Conservation (phyloP, 2,888 invertebrate species). For the Polyploca ridens region DNA sequence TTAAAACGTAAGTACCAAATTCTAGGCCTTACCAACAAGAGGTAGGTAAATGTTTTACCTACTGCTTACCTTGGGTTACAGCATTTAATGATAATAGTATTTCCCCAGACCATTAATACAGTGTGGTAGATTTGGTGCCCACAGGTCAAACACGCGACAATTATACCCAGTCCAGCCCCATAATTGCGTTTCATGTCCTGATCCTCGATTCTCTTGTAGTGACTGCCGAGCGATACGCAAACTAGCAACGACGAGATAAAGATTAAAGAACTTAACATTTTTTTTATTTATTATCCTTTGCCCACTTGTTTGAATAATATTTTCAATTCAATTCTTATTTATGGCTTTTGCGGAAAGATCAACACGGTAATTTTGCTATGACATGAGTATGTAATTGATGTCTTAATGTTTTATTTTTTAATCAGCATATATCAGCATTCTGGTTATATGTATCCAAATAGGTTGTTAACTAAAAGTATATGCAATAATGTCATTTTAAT, state of each 20-base stretch:
- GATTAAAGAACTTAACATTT: conserved; percentile 47
- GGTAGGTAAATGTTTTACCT: conserved; percentile 10
- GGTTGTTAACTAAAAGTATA: neutral
- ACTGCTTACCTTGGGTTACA: conserved; percentile 79
- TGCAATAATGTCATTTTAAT: too few species aligned
- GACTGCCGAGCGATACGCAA: conserved; percentile 85
- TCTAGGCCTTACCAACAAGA: neutral
- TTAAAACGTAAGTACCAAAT: conserved; percentile 3
- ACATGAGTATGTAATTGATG: neutral
- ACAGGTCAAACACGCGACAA: conserved; percentile 84
- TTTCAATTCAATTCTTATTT: too few species aligned
- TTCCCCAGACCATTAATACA: conserved; percentile 84
- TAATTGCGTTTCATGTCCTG: conserved; percentile 80
- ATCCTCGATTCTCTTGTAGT: conserved; percentile 84
- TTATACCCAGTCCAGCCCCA: conserved; percentile 85
- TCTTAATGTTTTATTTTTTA: neutral
- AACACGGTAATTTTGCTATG: neutral
- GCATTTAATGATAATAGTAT: conserved; percentile 85
- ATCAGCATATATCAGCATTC: neutral
- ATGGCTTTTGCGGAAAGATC: too few species aligned
- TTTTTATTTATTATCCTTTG: conserved; percentile 21
- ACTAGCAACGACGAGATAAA: conserved; percentile 60
- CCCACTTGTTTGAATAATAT: neutral
- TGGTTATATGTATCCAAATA: neutral
- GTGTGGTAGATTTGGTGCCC: conserved; percentile 85